Evolutionary conservation across 2,888 invertebrate genomes (phyloP).

Genomic region (Bombyx huttoni): DNA sequence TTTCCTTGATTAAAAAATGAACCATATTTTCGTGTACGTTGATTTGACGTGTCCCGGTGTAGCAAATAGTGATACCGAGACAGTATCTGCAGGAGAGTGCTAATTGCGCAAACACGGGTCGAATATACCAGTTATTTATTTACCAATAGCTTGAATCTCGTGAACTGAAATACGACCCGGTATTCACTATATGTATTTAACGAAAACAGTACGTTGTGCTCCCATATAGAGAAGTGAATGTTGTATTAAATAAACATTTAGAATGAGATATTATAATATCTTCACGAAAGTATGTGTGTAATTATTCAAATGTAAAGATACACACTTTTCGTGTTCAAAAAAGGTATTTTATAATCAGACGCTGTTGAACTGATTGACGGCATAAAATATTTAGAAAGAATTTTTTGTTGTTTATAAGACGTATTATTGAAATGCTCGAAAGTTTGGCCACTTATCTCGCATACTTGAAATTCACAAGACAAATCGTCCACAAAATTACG

Average conservation of each 20-base stretch:
- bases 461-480: constrained; percentile 28
- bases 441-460: constrained; percentile 14
- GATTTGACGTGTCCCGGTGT: background rate
- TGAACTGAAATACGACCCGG: constrained; percentile 3
- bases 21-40: background rate
- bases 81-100: background rate
- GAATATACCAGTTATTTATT: constrained; percentile 2
- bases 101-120: constrained; percentile 3
- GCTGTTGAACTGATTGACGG: too few relatives aligned
- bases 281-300: too few relatives aligned
- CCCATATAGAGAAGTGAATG: too few relatives aligned
- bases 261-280: too few relatives aligned
- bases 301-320: too few relatives aligned
- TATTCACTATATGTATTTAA: background rate
- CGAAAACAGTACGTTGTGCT: background rate
- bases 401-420: background rate
- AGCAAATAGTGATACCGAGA: background rate
- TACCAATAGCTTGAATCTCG: constrained; percentile 2
- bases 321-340: too few relatives aligned
- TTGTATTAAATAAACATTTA: too few relatives aligned
- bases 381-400: background rate
- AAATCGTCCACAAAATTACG: constrained; percentile 33
- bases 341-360: too few relatives aligned
- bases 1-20: background rate
- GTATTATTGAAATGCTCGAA: background rate